Conservation (phyloP, 2,797 vertebrate species). For the Kryptolebias ocellatus region DNA sequence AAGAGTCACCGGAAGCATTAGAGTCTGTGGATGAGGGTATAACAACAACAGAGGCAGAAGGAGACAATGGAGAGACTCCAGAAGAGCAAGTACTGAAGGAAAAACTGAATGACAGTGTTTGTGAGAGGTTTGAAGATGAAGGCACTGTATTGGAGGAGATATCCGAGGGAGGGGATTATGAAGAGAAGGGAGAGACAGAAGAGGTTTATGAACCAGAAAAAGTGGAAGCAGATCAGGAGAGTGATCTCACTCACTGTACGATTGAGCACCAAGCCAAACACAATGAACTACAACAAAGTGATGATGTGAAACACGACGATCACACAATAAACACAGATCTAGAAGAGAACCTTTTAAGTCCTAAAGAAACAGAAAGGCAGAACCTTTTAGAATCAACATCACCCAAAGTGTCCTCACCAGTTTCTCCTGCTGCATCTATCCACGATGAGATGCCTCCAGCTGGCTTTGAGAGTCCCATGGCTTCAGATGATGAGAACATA, state of each 20-base stretch:
- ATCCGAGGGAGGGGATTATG: slow-evolving; percentile 90
- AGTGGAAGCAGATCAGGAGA: slow-evolving; percentile 43
- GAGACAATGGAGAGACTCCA: slow-evolving; percentile 88
- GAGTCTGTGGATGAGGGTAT: slow-evolving; percentile 95
- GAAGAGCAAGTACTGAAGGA: slow-evolving; percentile 87
- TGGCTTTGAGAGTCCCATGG: slow-evolving; percentile 88
- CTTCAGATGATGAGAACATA: slow-evolving; percentile 92
- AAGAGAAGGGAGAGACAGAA: slow-evolving; percentile 93
- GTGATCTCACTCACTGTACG: slow-evolving; percentile 36
- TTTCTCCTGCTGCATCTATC: slow-evolving; percentile 88
- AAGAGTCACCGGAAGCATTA: slow-evolving; percentile 85
- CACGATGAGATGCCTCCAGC: slow-evolving; percentile 88
- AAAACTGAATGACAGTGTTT: slow-evolving; percentile 84
- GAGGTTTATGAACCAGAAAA: slow-evolving; percentile 86
- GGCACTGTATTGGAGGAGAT: slow-evolving; percentile 92
- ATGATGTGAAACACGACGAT: slow-evolving; percentile 62
- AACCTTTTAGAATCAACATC: slow-evolving; percentile 73
- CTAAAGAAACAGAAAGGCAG: slow-evolving; percentile 65
- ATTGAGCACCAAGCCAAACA: slow-evolving; percentile 48
- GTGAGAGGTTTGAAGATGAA: slow-evolving; percentile 94
- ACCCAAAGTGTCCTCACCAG: slow-evolving; percentile 81
- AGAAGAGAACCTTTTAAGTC: slow-evolving; percentile 48
- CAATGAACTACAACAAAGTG: slow-evolving; percentile 28
- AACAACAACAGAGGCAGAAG: slow-evolving; percentile 92
- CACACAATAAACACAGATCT: slow-evolving; percentile 80